These are phyloP conservation scores for Philereme transversata DNA, from an alignment of 2,888 invertebrate species.

Conservation along the genomic window DNA sequence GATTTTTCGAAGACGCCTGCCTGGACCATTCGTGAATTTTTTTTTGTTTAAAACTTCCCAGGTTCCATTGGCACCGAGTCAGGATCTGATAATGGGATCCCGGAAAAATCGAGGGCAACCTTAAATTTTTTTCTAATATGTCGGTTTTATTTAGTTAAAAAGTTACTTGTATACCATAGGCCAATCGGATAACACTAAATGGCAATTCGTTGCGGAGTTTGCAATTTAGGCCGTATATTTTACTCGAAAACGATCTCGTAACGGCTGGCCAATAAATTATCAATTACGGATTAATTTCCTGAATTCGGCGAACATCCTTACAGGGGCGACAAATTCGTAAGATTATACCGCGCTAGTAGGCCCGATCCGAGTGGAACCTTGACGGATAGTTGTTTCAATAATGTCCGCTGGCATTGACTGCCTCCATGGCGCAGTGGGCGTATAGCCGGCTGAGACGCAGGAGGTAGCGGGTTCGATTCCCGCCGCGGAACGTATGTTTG, in stretches of 20 bases:
- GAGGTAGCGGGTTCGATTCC: too few relatives aligned
- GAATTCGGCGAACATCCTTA: conserved; percentile 37
- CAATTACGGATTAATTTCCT: conserved; percentile 46
- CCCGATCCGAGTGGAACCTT: conserved; percentile 10
- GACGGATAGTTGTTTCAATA: conserved; percentile 15
- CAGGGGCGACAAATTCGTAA: conserved; percentile 44
- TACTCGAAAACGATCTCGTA: conserved; percentile 23
- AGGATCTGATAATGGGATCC: too few relatives aligned
- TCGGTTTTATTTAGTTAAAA: too few relatives aligned
- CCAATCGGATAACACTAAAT: conserved; percentile 24
- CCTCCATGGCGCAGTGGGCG: too few relatives aligned
- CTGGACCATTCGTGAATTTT: too few relatives aligned
- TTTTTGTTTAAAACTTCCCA: too few relatives aligned
- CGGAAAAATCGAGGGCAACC: too few relatives aligned
- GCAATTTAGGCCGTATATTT: conserved; percentile 26
- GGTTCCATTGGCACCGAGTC: too few relatives aligned
- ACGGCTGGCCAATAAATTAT: conserved; percentile 47
- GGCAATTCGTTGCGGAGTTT: conserved; percentile 32
- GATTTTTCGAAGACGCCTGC: too few relatives aligned
- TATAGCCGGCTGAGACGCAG: too few relatives aligned
- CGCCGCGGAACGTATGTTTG: too few relatives aligned
- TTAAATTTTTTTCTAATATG: too few relatives aligned
- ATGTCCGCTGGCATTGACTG: conserved; percentile 18
- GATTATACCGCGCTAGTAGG: conserved; percentile 41
- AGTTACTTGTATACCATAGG: background rate